Base-by-base conservation (phyloP, 2,113 vertebrate genomes). In the Terrapene triunguis region DNA sequence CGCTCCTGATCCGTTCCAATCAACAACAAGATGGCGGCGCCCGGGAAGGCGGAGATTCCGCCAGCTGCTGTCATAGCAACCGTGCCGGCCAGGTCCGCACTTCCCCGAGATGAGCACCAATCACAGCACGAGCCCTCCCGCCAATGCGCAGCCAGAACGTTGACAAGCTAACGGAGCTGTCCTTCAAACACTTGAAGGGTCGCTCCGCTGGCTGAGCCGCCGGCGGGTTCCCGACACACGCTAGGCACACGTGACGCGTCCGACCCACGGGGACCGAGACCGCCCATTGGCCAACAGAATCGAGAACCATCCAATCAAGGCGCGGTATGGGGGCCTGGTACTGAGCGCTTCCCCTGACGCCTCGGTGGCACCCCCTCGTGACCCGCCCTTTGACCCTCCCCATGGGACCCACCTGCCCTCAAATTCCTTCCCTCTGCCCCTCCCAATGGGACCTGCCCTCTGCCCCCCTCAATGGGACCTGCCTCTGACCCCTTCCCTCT, bases 11-110 rank as follows among this genome's bases (percentile, higher is more conserved):
- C 93, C 80, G 94, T 86, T 88, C 96, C 84, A 96, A 98, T 98
- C 98, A 98, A 98, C 98, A 98, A 98, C 97, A 98, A 98, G 97
- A 98, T 98, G 98, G 97, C 97, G 97, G 96, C 95, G 4, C 55
- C 82, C 51, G n/a, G 24, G 42, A 21, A 53, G 96, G 96, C 80
- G 91, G 95, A 24, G 88, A 91, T 59, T 87, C 78, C 17, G 25
- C 44, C 19, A 35, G n/a, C 4, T 35, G 96, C 94, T 93, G 97
- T 98, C 97, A 98, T 98, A 96, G 97, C 94, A 98, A 97, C 98
- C 89, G 89, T 92, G 69, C 89, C 53, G 25, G 13, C 88, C 94
- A 82, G 93, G 4, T 27, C 5, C 88, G 89, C 90, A 82, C 95
- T 97, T 86, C 47, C 0, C 4, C 4, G 11, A 14, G 5, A 2